These are phyloP conservation scores for Orestias chungarensis DNA, from an alignment of 2,797 vertebrate genomes.

Conservation along the genomic window DNA sequence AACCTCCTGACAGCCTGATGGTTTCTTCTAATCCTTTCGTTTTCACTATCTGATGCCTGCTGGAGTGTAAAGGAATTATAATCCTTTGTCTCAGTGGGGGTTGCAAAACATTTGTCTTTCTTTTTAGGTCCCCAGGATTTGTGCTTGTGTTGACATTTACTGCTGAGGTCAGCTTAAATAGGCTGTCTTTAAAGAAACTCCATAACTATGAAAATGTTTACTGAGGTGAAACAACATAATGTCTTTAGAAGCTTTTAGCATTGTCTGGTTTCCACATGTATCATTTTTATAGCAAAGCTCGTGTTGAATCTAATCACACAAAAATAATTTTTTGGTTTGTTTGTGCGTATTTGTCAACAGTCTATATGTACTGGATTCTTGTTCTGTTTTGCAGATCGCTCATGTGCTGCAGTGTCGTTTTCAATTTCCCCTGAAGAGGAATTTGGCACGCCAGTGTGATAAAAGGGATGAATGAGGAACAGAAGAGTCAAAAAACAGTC, in stretches of 20 bases:
- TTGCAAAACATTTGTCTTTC: constrained; percentile 52
- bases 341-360: constrained; percentile 8
- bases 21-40: constrained; percentile 36
- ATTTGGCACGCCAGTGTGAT: constrained; percentile 63
- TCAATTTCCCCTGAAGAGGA: constrained; percentile 62
- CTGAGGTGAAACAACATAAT: background rate
- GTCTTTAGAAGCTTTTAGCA: too few relatives aligned
- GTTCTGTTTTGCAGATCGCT: constrained; percentile 43
- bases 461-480: constrained; percentile 83
- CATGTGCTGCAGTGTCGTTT: constrained; percentile 58
- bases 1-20: background rate
- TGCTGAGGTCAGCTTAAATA: constrained; percentile 29
- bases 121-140: constrained; percentile 24
- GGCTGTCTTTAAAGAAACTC: background rate
- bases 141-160: constrained; percentile 51
- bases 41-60: constrained; percentile 33
- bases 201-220: background rate
- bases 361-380: background rate
- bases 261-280: constrained; percentile 38
- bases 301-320: constrained; percentile 5
- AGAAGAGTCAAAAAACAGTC: constrained; percentile 10
- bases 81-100: constrained; percentile 54
- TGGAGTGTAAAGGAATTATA: constrained; percentile 72
- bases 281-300: constrained; percentile 20
- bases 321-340: constrained; percentile 9